Evolutionary conservation across 2,888 invertebrate species (phyloP).

Genomic region (Notodonta dromedarius): DNA sequence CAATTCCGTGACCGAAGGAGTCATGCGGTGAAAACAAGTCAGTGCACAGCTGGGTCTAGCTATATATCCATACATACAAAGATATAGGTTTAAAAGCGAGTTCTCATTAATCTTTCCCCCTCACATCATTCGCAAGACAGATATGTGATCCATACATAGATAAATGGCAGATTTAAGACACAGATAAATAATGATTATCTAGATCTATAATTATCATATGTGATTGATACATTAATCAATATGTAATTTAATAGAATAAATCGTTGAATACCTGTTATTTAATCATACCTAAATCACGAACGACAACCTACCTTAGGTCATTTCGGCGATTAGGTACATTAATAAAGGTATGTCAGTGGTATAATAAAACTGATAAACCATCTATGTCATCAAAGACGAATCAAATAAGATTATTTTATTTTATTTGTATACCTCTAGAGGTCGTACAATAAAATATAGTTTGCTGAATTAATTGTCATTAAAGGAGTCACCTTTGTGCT

Average conservation of each 20-base stretch:
- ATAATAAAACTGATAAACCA: not conserved
- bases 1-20: conserved; percentile 4
- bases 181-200: conserved; percentile 4
- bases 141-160: conserved; percentile 6
- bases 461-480: not conserved
- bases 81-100: not conserved
- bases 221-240: not conserved
- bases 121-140: conserved; percentile 1
- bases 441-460: not conserved
- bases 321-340: not conserved
- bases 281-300: not conserved
- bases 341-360: not conserved
- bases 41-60: not conserved
- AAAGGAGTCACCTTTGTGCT: not conserved
- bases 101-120: conserved; percentile 4
- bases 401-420: not conserved
- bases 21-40: not conserved
- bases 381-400: not conserved
- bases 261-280: not conserved
- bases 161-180: conserved; percentile 4
- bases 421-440: not conserved
- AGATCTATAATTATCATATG: not conserved
- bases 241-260: not conserved
- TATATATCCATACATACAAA: not conserved
- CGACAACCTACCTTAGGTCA: not conserved